Conservation (phyloP, 1,140 invertebrate genomes). For the fruit fly (Drosophila melanogaster) region DNA sequence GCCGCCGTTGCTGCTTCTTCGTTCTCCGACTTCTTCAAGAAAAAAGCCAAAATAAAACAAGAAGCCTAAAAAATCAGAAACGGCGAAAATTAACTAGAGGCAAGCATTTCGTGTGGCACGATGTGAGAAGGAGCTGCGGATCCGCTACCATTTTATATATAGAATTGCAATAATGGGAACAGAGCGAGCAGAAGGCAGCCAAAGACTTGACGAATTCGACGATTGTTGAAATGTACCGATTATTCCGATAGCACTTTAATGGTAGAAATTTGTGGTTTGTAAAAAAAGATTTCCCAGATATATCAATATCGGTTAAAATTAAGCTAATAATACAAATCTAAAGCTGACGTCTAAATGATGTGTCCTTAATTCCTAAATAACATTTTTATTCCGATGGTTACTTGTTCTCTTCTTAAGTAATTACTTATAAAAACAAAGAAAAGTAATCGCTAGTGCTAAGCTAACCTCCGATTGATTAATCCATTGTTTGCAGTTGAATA, state of each 20-base stretch:
- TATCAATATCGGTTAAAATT: no score
- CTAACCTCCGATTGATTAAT: constrained; percentile 9
- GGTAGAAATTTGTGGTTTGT: background rate
- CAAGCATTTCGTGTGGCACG: constrained; percentile 54
- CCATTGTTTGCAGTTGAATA: constrained; percentile 1
- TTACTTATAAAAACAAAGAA: background rate
- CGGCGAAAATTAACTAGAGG: constrained; percentile 42
- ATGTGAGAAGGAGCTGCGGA: constrained; percentile 42
- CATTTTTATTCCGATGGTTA: background rate
- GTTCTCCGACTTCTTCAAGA: constrained; percentile 29
- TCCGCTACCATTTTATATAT: constrained; percentile 45
- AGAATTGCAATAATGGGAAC: constrained; percentile 49
- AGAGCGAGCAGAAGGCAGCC: constrained; percentile 1
- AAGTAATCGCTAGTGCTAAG: constrained; percentile 3
- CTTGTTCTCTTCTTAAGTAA: background rate
- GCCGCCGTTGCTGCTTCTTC: constrained; percentile 26
- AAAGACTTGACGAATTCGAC: background rate
- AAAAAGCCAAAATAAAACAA: constrained; percentile 20
- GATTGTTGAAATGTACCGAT: background rate
- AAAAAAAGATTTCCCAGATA: no score
- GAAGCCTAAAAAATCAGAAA: constrained; percentile 11
- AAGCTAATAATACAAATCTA: no score
- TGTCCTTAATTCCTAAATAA: background rate
- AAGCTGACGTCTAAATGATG: background rate
- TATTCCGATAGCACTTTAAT: constrained; percentile 1